phyloP scores from a whole-genome alignment of 2,888 invertebrate genomes.

The Synergus gifuensis region DNA sequence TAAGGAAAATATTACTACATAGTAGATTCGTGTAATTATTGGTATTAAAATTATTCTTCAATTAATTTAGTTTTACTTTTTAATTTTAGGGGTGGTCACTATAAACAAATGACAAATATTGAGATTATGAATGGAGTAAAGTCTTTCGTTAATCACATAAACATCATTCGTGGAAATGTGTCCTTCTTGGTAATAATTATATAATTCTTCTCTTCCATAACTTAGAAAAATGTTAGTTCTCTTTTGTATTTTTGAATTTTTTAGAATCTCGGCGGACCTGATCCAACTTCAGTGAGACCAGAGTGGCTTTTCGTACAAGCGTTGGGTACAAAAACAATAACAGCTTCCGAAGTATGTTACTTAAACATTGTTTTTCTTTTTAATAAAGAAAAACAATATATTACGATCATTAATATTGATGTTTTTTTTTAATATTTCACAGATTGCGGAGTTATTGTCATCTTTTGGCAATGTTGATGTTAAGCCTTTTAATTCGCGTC shows the following conservation, averaged over 20 bases:
- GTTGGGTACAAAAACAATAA: constrained; percentile 51
- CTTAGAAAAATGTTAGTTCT: neutral
- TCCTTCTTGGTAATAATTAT: constrained; percentile 80
- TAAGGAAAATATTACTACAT: constrained; percentile 65
- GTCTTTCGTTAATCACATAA: constrained; percentile 80
- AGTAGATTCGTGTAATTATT: neutral
- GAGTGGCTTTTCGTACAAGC: constrained; percentile 79
- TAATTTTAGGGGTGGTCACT: constrained; percentile 54
- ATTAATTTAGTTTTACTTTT: neutral
- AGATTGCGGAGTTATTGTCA: constrained; percentile 81
- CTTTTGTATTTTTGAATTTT: constrained; percentile 40
- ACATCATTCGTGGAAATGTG: constrained; percentile 81
- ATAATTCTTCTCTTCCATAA: neutral
- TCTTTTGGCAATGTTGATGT: constrained; percentile 83
- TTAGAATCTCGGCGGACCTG: constrained; percentile 79
- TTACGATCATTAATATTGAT: too few relatives aligned
- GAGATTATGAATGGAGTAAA: constrained; percentile 80
- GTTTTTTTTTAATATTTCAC: constrained; percentile 43
- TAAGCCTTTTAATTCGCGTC: constrained; percentile 78
- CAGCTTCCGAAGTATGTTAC: constrained; percentile 56
- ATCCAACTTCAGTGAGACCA: constrained; percentile 79
- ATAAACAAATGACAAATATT: constrained; percentile 73
- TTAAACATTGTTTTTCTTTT: neutral
- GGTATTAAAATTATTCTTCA: constrained; percentile 26
- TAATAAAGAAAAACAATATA: neutral